phyloP scores from a whole-genome alignment of 2,113 vertebrate species.

The Ploceus nigricollis region DNA sequence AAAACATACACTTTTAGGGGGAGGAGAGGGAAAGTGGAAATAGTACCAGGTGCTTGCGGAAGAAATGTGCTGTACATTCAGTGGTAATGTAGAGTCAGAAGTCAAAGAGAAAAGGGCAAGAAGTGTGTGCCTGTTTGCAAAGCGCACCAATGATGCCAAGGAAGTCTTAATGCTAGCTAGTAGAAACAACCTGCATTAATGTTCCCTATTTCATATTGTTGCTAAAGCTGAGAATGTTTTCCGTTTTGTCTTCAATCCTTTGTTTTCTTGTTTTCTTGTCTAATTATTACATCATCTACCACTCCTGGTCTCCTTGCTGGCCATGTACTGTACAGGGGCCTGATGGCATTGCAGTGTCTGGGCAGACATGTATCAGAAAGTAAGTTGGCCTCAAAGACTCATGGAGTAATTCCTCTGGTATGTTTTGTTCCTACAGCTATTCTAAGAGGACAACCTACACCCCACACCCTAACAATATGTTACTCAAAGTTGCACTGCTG shows the following conservation, averaged over 20 bases:
- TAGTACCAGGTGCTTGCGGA: fast-evolving
- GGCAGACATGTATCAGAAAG: neutral
- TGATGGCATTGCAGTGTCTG: neutral
- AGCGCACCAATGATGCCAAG: neutral
- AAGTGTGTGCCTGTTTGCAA: neutral
- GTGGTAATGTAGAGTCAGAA: neutral
- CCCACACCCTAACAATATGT: neutral
- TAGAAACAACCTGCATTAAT: neutral
- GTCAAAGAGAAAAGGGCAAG: neutral
- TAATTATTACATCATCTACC: neutral
- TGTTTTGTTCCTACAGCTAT: neutral
- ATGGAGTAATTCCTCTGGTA: neutral
- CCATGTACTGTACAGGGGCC: neutral
- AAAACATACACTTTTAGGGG: neutral
- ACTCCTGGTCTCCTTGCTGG: neutral
- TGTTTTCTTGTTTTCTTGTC: neutral
- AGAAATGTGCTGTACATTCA: neutral
- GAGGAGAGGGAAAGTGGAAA: neutral
- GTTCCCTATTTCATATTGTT: neutral
- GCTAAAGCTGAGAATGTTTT: neutral
- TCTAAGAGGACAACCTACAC: neutral
- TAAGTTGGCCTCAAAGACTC: neutral
- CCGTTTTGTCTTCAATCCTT: neutral
- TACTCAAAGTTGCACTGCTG: neutral
- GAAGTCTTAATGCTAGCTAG: neutral